A percentile compares a stretch with the other conserved stretches of the same genome.
Evolutionary conservation across 2,113 vertebrate genomes (phyloP).

Genomic region (Apeltes quadracus): DNA sequence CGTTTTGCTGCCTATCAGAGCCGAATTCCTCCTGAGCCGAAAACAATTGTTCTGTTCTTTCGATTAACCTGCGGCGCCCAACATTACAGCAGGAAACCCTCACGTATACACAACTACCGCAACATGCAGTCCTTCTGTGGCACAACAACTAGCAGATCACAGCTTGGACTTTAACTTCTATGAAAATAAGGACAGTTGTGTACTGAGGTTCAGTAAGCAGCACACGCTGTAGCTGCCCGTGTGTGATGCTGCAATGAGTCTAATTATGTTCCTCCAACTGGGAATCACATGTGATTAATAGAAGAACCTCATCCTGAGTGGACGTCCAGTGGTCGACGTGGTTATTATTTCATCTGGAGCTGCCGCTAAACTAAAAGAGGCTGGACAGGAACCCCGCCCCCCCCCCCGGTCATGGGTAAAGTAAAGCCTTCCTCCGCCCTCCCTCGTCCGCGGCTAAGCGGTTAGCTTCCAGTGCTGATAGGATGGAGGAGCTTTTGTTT

Average conservation of each 20-base stretch:
- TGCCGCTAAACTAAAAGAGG: no score
- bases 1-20: no score
- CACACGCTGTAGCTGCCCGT: background rate
- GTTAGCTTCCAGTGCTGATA: constrained; percentile 73
- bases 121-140: background rate
- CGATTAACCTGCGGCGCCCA: background rate
- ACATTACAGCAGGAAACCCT: background rate
- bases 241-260: background rate
- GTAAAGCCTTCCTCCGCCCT: no score
- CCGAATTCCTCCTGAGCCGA: background rate
- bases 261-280: background rate
- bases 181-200: background rate
- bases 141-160: background rate
- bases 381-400: no score
- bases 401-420: no score
- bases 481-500: constrained; percentile 62
- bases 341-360: no score
- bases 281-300: background rate
- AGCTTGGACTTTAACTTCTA: background rate
- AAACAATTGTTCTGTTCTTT: background rate
- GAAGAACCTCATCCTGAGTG: background rate
- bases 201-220: background rate
- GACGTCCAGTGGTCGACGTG: background rate
- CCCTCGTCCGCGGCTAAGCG: constrained; percentile 60
- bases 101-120: background rate